These are phyloP conservation scores for Phrynosoma blainvillii DNA, from an alignment of 2,113 vertebrate genomes.

Conservation along the genomic window DNA sequence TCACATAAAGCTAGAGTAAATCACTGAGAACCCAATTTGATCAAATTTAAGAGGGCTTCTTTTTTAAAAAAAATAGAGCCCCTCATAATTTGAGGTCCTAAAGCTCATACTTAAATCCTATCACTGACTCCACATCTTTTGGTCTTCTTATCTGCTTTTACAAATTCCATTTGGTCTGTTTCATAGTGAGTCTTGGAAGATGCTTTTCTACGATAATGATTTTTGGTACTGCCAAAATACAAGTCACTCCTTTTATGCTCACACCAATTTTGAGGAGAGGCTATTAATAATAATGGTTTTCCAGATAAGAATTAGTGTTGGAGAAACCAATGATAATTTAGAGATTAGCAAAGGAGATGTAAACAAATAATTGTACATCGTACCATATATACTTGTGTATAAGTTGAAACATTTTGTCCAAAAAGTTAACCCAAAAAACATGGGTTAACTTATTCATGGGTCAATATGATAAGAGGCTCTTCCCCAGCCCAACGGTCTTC, in stretches of 20 bases:
- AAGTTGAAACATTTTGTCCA: too few species aligned
- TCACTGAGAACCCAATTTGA: too few species aligned
- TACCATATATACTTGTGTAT: too few species aligned
- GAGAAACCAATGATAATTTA: not conserved
- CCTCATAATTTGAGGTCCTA: not conserved
- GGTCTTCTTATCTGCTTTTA: not conserved
- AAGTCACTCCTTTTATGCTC: too few species aligned
- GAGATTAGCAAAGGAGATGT: not conserved
- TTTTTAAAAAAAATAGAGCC: too few species aligned
- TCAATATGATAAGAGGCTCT: too few species aligned
- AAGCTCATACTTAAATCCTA: not conserved
- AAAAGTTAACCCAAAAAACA: too few species aligned
- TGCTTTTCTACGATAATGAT: not conserved
- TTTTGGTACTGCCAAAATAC: not conserved
- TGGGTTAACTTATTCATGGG: too few species aligned
- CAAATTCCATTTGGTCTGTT: not conserved
- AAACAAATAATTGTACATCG: slow-evolving; percentile 9
- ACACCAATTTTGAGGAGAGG: not conserved
- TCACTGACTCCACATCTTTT: not conserved
- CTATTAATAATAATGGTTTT: not conserved
- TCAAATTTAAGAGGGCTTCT: too few species aligned
- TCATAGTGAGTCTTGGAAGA: not conserved
- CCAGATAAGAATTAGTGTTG: slow-evolving; percentile 1
- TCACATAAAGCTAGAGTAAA: too few species aligned
- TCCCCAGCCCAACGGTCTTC: too few species aligned